Evolutionary conservation across 2,113 vertebrate species (phyloP).

Genomic region (Gopherus evgoodei): DNA sequence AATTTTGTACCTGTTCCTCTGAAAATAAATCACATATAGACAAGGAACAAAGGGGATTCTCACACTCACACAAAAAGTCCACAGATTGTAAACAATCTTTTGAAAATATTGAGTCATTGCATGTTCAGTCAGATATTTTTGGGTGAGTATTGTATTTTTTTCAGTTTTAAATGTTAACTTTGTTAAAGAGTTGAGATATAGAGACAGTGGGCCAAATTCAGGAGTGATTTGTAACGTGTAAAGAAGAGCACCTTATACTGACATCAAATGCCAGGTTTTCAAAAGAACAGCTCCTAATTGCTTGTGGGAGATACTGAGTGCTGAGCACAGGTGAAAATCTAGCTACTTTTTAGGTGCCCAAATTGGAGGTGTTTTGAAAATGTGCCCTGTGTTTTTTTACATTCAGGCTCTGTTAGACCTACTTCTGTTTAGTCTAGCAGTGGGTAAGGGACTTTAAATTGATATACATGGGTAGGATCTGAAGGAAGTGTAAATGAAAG

Average conservation of each 20-base stretch:
- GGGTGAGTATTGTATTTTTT: neutral
- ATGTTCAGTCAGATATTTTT: neutral
- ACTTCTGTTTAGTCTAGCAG: neutral
- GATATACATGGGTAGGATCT: neutral
- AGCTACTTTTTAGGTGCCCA: neutral
- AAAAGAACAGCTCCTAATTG: neutral
- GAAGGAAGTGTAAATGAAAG: neutral
- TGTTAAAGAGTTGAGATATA: neutral
- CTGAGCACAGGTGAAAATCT: neutral
- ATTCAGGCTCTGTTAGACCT: neutral
- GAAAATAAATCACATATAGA: neutral
- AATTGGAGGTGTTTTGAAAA: neutral
- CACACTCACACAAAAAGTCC: neutral
- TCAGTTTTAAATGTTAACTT: neutral
- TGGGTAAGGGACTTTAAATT: neutral
- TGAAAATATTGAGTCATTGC: neutral
- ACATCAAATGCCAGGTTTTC: neutral
- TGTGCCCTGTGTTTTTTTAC: neutral
- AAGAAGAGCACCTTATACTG: neutral
- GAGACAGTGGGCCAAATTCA: neutral
- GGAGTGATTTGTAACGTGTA: neutral
- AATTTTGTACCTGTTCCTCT: neutral
- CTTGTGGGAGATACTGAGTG: neutral
- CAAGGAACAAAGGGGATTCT: neutral
- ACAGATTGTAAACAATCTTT: neutral